Conservation (phyloP, 1,140 invertebrate genomes). For the Sogatella furcifera region DNA sequence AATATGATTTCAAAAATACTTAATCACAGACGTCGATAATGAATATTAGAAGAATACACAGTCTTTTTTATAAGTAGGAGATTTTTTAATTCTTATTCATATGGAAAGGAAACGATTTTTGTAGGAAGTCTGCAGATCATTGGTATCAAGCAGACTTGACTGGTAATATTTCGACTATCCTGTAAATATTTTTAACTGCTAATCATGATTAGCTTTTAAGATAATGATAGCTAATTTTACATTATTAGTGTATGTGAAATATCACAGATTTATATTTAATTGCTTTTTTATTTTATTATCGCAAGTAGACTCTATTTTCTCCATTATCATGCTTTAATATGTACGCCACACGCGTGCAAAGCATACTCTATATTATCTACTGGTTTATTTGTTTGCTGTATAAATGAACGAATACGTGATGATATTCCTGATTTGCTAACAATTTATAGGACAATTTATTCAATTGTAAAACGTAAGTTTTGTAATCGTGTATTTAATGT, state of each 20-base stretch:
- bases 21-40: no score
- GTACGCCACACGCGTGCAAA: neutral
- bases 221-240: neutral
- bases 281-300: neutral
- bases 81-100: no score
- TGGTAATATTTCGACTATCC: no score
- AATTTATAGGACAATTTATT: neutral
- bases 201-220: neutral
- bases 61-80: no score
- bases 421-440: slow-evolving; percentile 1
- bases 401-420: neutral
- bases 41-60: no score
- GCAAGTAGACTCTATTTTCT: neutral
- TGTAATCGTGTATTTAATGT: slow-evolving; percentile 2
- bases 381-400: neutral
- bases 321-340: neutral
- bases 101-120: no score
- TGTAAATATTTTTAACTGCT: no score
- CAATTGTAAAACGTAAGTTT: neutral
- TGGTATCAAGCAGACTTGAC: no score
- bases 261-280: neutral
- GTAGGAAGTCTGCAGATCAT: no score
- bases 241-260: neutral
- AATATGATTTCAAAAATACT: no score
- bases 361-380: neutral